Percentiles rank a stretch among this genome's conserved stretches.
Evolutionary conservation across 2,113 vertebrate genomes (phyloP).

Genomic region (Pseudopipra pipra): DNA sequence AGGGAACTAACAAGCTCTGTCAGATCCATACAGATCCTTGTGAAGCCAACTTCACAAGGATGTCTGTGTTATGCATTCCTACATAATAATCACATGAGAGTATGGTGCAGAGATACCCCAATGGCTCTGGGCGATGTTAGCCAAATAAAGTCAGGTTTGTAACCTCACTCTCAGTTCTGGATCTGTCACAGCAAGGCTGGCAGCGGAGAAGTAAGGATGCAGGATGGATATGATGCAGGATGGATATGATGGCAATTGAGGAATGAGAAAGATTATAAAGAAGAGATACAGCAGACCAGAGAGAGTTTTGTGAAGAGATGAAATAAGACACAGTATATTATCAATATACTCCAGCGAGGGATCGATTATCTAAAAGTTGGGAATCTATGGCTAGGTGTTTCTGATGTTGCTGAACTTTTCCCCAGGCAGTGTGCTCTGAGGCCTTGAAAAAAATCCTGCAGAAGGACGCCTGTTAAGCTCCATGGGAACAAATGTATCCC

Average conservation of each 20-base stretch:
- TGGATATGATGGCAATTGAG: neutral
- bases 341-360: neutral
- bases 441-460: neutral
- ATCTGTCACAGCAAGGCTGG: neutral
- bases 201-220: neutral
- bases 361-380: neutral
- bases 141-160: neutral
- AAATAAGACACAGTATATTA: neutral
- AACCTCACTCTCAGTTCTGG: neutral
- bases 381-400: neutral
- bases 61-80: neutral
- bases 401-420: neutral
- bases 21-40: neutral
- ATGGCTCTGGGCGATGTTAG: neutral
- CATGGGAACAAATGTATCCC: neutral
- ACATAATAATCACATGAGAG: neutral
- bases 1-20: neutral
- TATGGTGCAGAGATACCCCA: neutral
- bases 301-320: neutral
- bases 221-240: neutral
- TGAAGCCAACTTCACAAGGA: neutral
- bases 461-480: neutral
- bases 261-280: neutral
- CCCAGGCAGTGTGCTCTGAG: accelerated
- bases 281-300: neutral